Conservation (phyloP, 2,113 vertebrate genomes). For the Phainopepla nitens region DNA sequence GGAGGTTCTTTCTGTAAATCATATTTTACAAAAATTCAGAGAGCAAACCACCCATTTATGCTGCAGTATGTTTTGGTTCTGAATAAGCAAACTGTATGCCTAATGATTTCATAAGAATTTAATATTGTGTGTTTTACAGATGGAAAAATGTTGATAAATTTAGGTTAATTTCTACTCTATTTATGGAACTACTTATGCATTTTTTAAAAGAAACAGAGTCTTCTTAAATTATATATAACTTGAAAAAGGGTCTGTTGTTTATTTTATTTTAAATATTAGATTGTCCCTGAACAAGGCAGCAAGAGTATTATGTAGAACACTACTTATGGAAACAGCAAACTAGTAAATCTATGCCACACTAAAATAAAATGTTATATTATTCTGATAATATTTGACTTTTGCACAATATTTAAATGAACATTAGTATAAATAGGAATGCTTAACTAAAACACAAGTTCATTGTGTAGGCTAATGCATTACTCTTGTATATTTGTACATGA, state of each 20-base stretch:
- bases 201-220: constrained; percentile 59
- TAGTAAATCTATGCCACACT: constrained; percentile 27
- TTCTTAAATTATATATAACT: constrained; percentile 58
- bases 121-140: constrained; percentile 61
- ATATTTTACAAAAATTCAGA: neutral
- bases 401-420: constrained; percentile 69
- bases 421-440: constrained; percentile 67
- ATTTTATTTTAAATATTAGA: constrained; percentile 63
- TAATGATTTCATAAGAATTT: constrained; percentile 67
- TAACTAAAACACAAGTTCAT: constrained; percentile 55
- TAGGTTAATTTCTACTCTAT: constrained; percentile 63
- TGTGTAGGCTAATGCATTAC: constrained; percentile 78
- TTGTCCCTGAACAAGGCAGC: constrained; percentile 17
- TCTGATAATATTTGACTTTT: constrained; percentile 65
- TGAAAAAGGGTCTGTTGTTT: constrained; percentile 39
- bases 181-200: constrained; percentile 56
- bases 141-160: constrained; percentile 57
- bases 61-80: constrained; percentile 35
- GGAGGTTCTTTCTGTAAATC: neutral
- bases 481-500: constrained; percentile 71
- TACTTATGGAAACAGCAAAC: constrained; percentile 43
- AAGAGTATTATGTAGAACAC: neutral
- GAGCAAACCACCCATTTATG: neutral
- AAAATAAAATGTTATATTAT: constrained; percentile 29
- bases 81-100: constrained; percentile 32